Evolutionary conservation across 2,888 invertebrate species (phyloP), one percentile per base, ranked within the genome.

Genomic region (Drosophila neoperkinsi): DNA sequence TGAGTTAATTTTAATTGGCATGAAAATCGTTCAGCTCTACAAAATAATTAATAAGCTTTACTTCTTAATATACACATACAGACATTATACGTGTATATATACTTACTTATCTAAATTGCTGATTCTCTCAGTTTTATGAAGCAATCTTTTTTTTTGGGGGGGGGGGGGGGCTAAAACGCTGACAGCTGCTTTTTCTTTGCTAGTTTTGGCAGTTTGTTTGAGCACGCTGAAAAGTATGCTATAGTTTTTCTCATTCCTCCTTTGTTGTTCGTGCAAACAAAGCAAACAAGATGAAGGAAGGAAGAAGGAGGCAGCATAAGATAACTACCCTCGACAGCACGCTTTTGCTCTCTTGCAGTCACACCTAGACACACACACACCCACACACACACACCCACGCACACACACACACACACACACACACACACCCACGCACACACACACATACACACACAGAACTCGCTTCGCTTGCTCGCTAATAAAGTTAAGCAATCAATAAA

Each of bases 401-500:
- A 11, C 63, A 18, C 55, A 28, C 51, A 16, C 63, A 56, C 43
- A 30, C 52, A 43, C 49, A 64, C 30, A 55, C 53, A 25, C 38
- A 18, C 61, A 13, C 51, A 60, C 49, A 53, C 65, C 30, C 58
- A 62, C 41, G 43, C 56, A 41, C 56, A 49, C 41, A 33, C 50
- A 60, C 38, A 56, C 43, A 30, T 51, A 43, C 38, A 56, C 43
- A 30, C 52, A 43, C 49, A 64, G 21, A 60, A 61, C 67, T 51
- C 41, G 56, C 64, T 67, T 58, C 38, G 65, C 57, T 64, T 59
- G 74, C 53, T 53, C 69, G 69, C 65, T 77, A 80, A 80, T 68
- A 71, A 71, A 74, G 74, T 79, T 77, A 80, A 77, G 74, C 80
- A 80, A 79, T 79, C 79, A 79, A 79, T 79, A 79, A 79, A 77